A percentile compares a stretch with the other conserved stretches of the same genome.
phyloP scores from a whole-genome alignment of 2,888 invertebrate genomes.

The Phasia obesa region DNA sequence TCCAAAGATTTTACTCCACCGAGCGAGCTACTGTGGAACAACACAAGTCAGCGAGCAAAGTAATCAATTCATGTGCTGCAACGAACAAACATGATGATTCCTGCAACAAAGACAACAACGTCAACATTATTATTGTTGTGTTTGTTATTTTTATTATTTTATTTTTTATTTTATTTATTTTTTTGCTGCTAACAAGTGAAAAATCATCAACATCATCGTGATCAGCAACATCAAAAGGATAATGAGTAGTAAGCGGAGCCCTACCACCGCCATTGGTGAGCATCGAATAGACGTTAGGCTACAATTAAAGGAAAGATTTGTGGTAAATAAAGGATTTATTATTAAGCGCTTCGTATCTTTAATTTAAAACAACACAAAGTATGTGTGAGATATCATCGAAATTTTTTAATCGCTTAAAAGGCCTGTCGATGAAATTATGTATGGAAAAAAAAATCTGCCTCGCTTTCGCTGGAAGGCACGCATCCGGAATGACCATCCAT shows the following conservation, averaged over 20 bases:
- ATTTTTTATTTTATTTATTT: slow-evolving; percentile 3
- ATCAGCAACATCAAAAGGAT: slow-evolving; percentile 57
- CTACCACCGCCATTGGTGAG: slow-evolving; percentile 1
- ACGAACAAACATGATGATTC: slow-evolving; percentile 18
- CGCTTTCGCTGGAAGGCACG: too few relatives aligned
- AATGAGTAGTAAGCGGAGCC: slow-evolving; percentile 28
- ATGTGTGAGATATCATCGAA: too few relatives aligned
- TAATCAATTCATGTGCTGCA: slow-evolving; percentile 25
- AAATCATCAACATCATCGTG: slow-evolving; percentile 56
- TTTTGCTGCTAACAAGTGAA: slow-evolving; percentile 41
- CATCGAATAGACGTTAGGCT: neutral
- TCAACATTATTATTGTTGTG: slow-evolving; percentile 33
- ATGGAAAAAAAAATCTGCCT: too few relatives aligned
- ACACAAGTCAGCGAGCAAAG: slow-evolving; percentile 25
- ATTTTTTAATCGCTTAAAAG: too few relatives aligned
- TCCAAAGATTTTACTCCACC: slow-evolving; percentile 72
- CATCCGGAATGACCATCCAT: too few relatives aligned
- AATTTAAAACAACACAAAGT: too few relatives aligned
- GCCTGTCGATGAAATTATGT: too few relatives aligned
- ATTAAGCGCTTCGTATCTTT: too few relatives aligned
- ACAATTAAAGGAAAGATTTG: too few relatives aligned
- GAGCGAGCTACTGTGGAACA: slow-evolving; percentile 60
- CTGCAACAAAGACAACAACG: slow-evolving; percentile 58
- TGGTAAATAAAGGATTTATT: too few relatives aligned
- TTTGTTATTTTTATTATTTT: slow-evolving; percentile 6